phyloP scores from a whole-genome alignment of 1,140 invertebrate species.

The Drosophila triauraria region DNA sequence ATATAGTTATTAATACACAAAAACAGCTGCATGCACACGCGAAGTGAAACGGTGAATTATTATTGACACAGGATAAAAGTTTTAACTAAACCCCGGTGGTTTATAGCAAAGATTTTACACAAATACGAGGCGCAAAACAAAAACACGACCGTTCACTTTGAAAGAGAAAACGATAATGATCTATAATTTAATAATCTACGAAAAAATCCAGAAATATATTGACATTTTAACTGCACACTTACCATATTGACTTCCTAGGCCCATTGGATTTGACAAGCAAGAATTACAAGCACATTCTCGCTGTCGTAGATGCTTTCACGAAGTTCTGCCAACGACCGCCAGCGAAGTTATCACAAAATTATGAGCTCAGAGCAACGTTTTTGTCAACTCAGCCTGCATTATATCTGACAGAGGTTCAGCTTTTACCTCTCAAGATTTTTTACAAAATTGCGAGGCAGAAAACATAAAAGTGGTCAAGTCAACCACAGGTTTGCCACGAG shows the following conservation, averaged over 20 bases:
- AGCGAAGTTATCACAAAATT: too few relatives aligned
- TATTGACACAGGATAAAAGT: too few relatives aligned
- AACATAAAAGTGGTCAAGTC: background rate
- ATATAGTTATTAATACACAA: too few relatives aligned
- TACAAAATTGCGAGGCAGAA: background rate
- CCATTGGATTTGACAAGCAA: background rate
- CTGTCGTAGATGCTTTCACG: background rate
- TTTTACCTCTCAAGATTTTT: background rate
- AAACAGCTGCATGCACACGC: too few relatives aligned
- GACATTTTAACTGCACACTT: background rate
- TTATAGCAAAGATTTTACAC: too few relatives aligned
- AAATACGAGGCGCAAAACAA: too few relatives aligned
- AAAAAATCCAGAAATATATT: background rate
- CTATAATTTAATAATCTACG: background rate
- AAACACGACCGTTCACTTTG: too few relatives aligned
- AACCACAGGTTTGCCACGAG: background rate
- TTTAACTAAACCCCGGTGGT: too few relatives aligned
- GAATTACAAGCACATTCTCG: background rate
- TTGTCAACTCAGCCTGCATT: background rate
- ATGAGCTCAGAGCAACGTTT: background rate
- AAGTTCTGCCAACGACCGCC: background rate
- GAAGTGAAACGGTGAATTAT: too few relatives aligned
- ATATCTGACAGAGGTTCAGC: constrained; percentile 1
- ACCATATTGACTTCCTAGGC: background rate
- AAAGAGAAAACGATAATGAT: too few relatives aligned